phyloP scores from a whole-genome alignment of 2,113 vertebrate species.

The Sinocyclocheilus rhinocerous region DNA sequence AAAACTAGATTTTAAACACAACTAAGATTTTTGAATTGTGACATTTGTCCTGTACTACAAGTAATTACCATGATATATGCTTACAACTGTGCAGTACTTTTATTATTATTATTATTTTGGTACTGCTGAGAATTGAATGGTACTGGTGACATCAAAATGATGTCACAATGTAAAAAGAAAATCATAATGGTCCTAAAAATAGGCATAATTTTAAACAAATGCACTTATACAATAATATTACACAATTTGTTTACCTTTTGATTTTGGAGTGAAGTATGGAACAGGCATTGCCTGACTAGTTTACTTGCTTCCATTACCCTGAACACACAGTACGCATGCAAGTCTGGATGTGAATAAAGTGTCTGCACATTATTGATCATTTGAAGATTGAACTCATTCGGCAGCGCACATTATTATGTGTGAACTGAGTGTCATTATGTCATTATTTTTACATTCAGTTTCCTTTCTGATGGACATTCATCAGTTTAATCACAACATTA shows the following conservation, averaged over 20 bases:
- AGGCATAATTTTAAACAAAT: not conserved
- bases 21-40: too few relatives aligned
- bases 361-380: slow-evolving; percentile 29
- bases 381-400: slow-evolving; percentile 28
- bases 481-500: slow-evolving; percentile 43
- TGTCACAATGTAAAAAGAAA: not conserved
- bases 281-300: not conserved
- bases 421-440: slow-evolving; percentile 37
- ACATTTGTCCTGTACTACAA: not conserved
- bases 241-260: not conserved
- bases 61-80: not conserved
- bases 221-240: not conserved
- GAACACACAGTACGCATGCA: not conserved
- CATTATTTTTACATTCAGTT: slow-evolving; percentile 50
- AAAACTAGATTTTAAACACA: too few relatives aligned
- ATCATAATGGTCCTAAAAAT: not conserved
- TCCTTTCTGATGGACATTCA: slow-evolving; percentile 39
- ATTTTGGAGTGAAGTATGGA: not conserved
- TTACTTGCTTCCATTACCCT: too few relatives aligned
- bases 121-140: not conserved
- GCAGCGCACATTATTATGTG: slow-evolving; percentile 2
- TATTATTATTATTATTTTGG: not conserved
- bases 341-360: not conserved
- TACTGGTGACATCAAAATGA: not conserved
- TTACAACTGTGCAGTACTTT: not conserved